Conservation (phyloP, 2,113 vertebrate species). For the Rynchops niger region DNA sequence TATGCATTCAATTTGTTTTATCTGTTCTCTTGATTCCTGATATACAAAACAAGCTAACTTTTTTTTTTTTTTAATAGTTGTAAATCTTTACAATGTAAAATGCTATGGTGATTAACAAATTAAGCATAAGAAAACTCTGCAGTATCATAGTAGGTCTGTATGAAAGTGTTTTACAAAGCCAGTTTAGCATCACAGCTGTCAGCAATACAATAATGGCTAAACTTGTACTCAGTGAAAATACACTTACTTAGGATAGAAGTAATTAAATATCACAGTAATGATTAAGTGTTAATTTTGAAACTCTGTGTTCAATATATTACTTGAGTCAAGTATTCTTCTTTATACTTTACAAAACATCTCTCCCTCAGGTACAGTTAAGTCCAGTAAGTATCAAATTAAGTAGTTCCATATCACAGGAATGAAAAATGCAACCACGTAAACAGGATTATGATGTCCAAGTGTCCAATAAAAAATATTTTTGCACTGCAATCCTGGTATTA, state of each 20-base stretch:
- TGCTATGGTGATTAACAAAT: neutral
- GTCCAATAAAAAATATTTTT: neutral
- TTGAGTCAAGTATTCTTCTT: neutral
- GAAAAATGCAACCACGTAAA: neutral
- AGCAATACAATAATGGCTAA: neutral
- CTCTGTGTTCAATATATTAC: neutral
- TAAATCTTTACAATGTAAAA: neutral
- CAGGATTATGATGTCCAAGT: neutral
- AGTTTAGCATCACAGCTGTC: neutral
- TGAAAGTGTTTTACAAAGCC: neutral
- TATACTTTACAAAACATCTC: neutral
- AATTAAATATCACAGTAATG: neutral
- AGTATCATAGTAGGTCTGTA: neutral
- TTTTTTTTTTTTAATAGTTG: neutral
- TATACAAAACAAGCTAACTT: neutral
- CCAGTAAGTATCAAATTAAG: neutral
- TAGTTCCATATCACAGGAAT: neutral
- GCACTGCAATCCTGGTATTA: neutral
- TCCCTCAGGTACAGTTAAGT: neutral
- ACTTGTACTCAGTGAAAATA: neutral
- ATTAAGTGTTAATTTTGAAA: neutral
- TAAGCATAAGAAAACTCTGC: neutral
- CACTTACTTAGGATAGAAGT: neutral
- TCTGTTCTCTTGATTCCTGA: neutral
- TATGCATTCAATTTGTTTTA: neutral